These are phyloP conservation scores for Zaprionus ornatus DNA, from an alignment of 1,140 invertebrate genomes.

Conservation along the genomic window DNA sequence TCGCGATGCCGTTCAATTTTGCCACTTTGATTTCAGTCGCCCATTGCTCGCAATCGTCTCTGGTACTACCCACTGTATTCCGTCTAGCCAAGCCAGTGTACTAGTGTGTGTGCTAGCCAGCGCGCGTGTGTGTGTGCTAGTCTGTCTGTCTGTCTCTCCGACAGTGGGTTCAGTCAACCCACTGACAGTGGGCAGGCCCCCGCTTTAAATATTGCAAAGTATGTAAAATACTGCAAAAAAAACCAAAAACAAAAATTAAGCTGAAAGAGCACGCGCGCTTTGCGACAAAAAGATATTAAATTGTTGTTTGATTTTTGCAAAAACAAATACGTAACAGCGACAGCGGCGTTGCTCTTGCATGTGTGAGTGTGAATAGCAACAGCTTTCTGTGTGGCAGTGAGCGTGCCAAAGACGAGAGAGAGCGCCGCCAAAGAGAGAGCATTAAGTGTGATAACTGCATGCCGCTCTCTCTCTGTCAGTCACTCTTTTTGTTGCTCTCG, in stretches of 20 bases:
- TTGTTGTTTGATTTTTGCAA: conserved; percentile 66
- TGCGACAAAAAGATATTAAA: conserved; percentile 36
- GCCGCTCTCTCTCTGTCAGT: conserved; percentile 27
- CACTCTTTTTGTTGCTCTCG: neutral
- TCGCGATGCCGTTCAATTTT: conserved; percentile 48
- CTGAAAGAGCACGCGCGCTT: conserved; percentile 31
- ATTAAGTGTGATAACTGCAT: conserved; percentile 63
- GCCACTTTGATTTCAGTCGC: conserved; percentile 76
- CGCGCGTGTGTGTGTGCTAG: no score
- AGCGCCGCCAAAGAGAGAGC: conserved; percentile 25
- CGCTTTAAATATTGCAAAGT: conserved; percentile 33
- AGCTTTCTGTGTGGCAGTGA: conserved; percentile 26
- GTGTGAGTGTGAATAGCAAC: conserved; percentile 33
- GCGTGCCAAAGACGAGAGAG: conserved; percentile 39
- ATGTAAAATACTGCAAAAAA: conserved; percentile 38
- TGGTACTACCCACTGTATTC: conserved; percentile 44
- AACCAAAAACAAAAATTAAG: neutral
- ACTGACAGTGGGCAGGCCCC: conserved; percentile 22
- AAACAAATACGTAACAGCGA: conserved; percentile 77
- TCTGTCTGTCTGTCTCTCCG: conserved; percentile 6
- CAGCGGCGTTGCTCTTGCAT: conserved; percentile 32
- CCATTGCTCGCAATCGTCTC: conserved; percentile 51
- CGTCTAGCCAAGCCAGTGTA: conserved; percentile 27
- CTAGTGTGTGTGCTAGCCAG: conserved; percentile 10
- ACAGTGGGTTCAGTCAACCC: conserved; percentile 72